These are phyloP conservation scores for Erpornis zantholeuca DNA, from an alignment of 2,113 vertebrate species.

Conservation along the genomic window DNA sequence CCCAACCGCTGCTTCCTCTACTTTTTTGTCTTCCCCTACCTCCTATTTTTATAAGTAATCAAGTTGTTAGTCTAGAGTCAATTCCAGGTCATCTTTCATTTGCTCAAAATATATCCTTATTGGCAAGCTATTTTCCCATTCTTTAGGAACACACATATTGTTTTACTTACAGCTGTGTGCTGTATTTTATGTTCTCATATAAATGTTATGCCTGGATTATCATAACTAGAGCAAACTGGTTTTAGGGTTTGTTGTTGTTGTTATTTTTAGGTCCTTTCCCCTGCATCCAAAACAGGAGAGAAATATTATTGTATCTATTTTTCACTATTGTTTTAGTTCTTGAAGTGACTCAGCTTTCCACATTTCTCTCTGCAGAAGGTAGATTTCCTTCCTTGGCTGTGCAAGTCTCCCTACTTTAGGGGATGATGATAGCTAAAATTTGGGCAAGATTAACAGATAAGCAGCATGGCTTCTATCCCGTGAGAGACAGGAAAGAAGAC, in stretches of 20 bases:
- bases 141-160: conserved; percentile 81
- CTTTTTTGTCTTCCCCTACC: conserved; percentile 26
- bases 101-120: conserved; percentile 75
- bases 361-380: not conserved
- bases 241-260: conserved; percentile 68
- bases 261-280: conserved; percentile 38
- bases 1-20: conserved; percentile 77
- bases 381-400: not conserved
- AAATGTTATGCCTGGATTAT: conserved; percentile 80
- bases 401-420: not conserved
- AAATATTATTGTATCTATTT: conserved; percentile 29
- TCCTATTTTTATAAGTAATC: conserved; percentile 82
- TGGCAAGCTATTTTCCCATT: conserved; percentile 75
- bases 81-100: conserved; percentile 87
- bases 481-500: not conserved
- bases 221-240: conserved; percentile 75
- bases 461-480: not conserved
- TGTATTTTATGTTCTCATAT: conserved; percentile 82
- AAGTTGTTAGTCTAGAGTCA: conserved; percentile 83
- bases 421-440: not conserved
- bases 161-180: conserved; percentile 80
- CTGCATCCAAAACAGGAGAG: not conserved
- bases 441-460: not conserved
- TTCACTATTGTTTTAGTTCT: conserved; percentile 9
- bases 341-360: not conserved